These are phyloP conservation scores for Nothura maculosa DNA, from an alignment of 2,797 vertebrate genomes.

Conservation along the genomic window DNA sequence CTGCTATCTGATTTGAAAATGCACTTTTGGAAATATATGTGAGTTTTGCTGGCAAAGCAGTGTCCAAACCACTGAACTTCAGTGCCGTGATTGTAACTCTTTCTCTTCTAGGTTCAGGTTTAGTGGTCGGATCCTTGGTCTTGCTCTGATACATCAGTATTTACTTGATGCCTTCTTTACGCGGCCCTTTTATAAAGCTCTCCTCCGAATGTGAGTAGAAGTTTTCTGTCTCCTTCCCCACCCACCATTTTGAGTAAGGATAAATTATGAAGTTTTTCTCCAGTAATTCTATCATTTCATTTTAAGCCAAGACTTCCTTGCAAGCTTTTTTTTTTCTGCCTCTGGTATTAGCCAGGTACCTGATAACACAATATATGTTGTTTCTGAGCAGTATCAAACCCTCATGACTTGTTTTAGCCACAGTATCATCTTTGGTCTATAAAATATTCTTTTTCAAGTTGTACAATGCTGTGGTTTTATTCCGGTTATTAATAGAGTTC, in stretches of 20 bases:
- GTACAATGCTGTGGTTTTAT: slow-evolving; percentile 39
- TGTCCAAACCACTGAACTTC: not conserved
- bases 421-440: slow-evolving; percentile 14
- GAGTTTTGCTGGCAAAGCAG: slow-evolving; percentile 31
- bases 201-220: slow-evolving; percentile 94
- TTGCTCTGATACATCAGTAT: slow-evolving; percentile 97
- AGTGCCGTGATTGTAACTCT: not conserved
- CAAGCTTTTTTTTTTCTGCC: not conserved
- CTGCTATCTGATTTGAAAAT: slow-evolving; percentile 39
- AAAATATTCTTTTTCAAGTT: slow-evolving; percentile 19
- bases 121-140: slow-evolving; percentile 95
- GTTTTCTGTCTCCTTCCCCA: not conserved
- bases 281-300: not conserved
- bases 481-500: slow-evolving; percentile 59
- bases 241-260: not conserved
- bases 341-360: not conserved
- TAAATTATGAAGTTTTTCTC: not conserved
- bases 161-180: slow-evolving; percentile 98
- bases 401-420: not conserved
- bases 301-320: not conserved
- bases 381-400: not conserved
- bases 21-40: slow-evolving; percentile 14
- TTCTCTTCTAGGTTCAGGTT: slow-evolving; percentile 92
- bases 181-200: slow-evolving; percentile 97
- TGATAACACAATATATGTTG: not conserved